Evolutionary conservation across 2,797 vertebrate genomes (phyloP), one percentile per base, ranked within the genome.

Genomic region (Premnoplex brunnescens): DNA sequence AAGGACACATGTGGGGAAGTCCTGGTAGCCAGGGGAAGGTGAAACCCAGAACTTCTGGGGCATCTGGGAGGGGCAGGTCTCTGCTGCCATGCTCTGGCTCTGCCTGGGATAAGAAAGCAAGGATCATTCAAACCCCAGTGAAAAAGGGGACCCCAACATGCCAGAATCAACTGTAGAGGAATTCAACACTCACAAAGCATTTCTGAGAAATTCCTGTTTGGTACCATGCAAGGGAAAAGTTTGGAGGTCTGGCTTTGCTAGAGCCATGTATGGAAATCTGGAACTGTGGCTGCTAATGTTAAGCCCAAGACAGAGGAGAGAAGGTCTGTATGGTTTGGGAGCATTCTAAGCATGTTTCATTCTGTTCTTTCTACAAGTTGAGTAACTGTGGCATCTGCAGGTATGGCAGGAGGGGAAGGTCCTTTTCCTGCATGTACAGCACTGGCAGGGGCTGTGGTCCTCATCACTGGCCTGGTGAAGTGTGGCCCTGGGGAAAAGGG

Each of bases 1-100:
- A 54, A 60, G 56, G 20, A 41, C 0, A 1, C 6, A 7, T 7
- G 10, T 0, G 1, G 17, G 14, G 18, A 69, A 24, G 23, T 44
- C 36, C 41, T 55, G 32, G 27, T 43, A 88, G 14, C n/a, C 51
- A 49, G 21, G 23, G 10, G 5, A 34, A 64, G 37, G 60, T 68
- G 30, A 22, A 30, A 49, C 4, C 3, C 44, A 48, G 75, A 32
- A 37, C 8, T 77, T 73, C 7, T 28, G 32, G 9, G 22, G 7
- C 6, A 37, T 6, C 6, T 1, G 0, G 18, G 18, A 56, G 23
- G 55, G 17, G 17, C 34, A 71, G 36, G 9, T 60, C 24, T 17
- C 19, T 44, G 36, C 16, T 80, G 44, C 68, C 1, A 0, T 19
- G 18, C 32, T 59, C 24, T 51, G 22, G 24, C 44, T 72, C 32